Conservation (phyloP, 2,888 invertebrate genomes). For the Amiota communis region DNA sequence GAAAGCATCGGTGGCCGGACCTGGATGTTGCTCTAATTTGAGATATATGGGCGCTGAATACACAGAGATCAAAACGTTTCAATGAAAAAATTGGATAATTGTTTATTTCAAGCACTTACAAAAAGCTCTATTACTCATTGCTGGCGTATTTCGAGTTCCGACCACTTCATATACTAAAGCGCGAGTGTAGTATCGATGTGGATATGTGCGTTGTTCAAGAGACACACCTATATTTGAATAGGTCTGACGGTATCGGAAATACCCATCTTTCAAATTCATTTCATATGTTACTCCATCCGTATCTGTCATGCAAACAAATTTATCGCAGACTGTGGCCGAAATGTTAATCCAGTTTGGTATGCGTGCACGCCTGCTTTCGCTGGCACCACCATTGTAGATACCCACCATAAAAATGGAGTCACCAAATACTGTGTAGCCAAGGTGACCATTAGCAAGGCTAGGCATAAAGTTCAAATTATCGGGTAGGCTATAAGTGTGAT, state of each 20-base stretch:
- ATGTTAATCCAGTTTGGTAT: slow-evolving; percentile 76
- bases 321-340: slow-evolving; percentile 29
- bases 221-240: slow-evolving; percentile 15
- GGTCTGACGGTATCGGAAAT: slow-evolving; percentile 24
- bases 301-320: slow-evolving; percentile 42
- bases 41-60: slow-evolving; percentile 42
- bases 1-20: slow-evolving; percentile 40
- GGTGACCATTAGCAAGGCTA: slow-evolving; percentile 76
- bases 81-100: background rate
- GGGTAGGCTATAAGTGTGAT: slow-evolving; percentile 67
- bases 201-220: slow-evolving; percentile 55
- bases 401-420: slow-evolving; percentile 77
- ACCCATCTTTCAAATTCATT: slow-evolving; percentile 37
- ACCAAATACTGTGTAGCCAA: slow-evolving; percentile 76
- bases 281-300: slow-evolving; percentile 34
- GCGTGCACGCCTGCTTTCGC: slow-evolving; percentile 76
- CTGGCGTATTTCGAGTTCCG: slow-evolving; percentile 16
- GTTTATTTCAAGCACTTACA: background rate
- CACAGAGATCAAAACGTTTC: background rate
- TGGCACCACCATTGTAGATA: slow-evolving; percentile 75
- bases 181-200: slow-evolving; percentile 69
- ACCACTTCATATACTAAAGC: slow-evolving; percentile 66
- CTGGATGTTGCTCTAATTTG: slow-evolving; percentile 39
- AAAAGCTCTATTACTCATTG: background rate
- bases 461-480: slow-evolving; percentile 76